These are phyloP conservation scores for Allophyes oxyacanthae DNA, from an alignment of 2,888 invertebrate species.

Conservation along the genomic window DNA sequence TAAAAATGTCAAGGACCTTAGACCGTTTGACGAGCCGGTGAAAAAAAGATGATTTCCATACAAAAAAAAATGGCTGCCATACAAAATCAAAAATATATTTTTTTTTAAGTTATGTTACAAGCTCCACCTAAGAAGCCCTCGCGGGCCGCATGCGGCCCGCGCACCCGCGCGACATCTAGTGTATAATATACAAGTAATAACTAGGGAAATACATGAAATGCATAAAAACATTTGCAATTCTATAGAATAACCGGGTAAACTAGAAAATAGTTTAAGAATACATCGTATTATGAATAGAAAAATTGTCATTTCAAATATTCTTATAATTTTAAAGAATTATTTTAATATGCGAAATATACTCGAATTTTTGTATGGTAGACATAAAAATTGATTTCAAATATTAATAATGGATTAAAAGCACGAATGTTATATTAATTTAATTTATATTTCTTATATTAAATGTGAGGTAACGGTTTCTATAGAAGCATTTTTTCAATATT, in stretches of 20 bases:
- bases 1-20: too few relatives aligned
- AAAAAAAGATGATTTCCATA: too few relatives aligned
- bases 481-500: constrained; percentile 24
- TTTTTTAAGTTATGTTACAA: too few relatives aligned
- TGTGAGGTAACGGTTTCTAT: constrained; percentile 47
- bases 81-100: too few relatives aligned
- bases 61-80: too few relatives aligned
- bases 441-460: constrained; percentile 36
- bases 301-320: constrained; percentile 10
- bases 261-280: constrained; percentile 29
- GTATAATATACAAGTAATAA: too few relatives aligned
- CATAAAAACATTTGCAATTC: constrained; percentile 23
- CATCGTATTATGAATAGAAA: constrained; percentile 25
- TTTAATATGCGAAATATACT: constrained; percentile 17
- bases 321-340: constrained; percentile 6
- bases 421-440: constrained; percentile 25
- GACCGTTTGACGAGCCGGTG: too few relatives aligned
- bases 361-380: constrained; percentile 13
- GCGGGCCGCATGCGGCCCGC: too few relatives aligned
- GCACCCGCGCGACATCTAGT: too few relatives aligned
- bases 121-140: too few relatives aligned
- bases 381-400: constrained; percentile 8
- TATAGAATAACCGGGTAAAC: constrained; percentile 25
- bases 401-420: constrained; percentile 34
- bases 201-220: constrained; percentile 26